Evolutionary conservation across 2,797 vertebrate species (phyloP).

Genomic region (Furcifer pardalis): DNA sequence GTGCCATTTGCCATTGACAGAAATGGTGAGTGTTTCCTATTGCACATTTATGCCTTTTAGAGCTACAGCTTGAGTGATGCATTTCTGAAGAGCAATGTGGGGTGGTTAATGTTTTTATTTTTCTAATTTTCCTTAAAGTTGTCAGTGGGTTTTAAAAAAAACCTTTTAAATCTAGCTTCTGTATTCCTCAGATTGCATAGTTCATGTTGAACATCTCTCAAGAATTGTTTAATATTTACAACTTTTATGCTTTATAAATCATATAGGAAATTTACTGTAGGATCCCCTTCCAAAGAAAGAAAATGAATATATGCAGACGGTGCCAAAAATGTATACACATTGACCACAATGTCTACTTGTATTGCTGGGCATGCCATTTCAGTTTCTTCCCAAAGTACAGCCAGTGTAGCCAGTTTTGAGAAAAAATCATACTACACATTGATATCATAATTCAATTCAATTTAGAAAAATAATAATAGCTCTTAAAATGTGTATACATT

Average conservation of each 20-base stretch:
- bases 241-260: background rate
- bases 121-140: background rate
- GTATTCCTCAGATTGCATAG: background rate
- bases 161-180: background rate
- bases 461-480: no score
- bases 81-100: background rate
- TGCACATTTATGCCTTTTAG: background rate
- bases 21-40: slow-evolving; percentile 84
- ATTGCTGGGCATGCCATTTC: no score
- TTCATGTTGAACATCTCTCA: background rate
- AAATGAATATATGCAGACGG: background rate
- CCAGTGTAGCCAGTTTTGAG: no score
- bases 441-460: no score
- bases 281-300: background rate
- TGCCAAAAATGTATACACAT: no score
- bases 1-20: slow-evolving; percentile 95
- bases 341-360: no score
- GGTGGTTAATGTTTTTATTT: background rate
- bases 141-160: background rate
- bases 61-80: background rate
- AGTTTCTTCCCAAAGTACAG: no score
- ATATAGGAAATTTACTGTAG: background rate
- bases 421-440: no score
- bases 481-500: no score
- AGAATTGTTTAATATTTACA: background rate